These are phyloP conservation scores for Coenobita brevimanus DNA, from an alignment of 1,140 invertebrate genomes.

Conservation along the genomic window DNA sequence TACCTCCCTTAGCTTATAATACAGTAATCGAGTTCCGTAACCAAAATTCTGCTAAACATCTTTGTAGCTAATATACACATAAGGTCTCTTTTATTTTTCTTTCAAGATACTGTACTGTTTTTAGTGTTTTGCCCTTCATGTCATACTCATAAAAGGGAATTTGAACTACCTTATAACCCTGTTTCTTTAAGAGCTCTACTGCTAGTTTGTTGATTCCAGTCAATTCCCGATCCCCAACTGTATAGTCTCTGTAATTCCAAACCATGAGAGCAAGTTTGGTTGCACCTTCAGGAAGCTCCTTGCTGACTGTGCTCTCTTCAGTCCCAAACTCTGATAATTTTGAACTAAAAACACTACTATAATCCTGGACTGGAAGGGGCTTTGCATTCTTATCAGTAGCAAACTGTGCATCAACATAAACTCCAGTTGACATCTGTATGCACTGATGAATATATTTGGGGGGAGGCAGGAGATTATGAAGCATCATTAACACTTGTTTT, in stretches of 20 bases:
- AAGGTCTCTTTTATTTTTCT: constrained; percentile 34
- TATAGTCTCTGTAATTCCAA: constrained; percentile 52
- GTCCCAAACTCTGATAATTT: background rate
- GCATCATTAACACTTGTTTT: constrained; percentile 33
- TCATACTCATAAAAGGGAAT: constrained; percentile 50
- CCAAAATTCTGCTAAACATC: too few relatives aligned
- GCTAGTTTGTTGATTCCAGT: constrained; percentile 38
- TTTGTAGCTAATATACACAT: too few relatives aligned
- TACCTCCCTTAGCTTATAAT: too few relatives aligned
- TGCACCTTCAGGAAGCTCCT: constrained; percentile 34
- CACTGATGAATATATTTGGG: constrained; percentile 38
- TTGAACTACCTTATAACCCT: constrained; percentile 28
- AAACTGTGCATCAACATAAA: constrained; percentile 40
- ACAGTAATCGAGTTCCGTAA: too few relatives aligned
- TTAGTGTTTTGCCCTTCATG: constrained; percentile 41
- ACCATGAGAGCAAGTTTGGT: constrained; percentile 28
- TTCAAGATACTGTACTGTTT: constrained; percentile 54
- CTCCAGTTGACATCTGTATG: constrained; percentile 29
- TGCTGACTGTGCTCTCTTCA: too few relatives aligned
- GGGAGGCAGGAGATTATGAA: constrained; percentile 51
- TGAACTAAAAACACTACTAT: constrained; percentile 7
- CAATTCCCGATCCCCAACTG: constrained; percentile 30
- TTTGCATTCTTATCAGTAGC: constrained; percentile 13
- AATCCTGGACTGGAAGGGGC: constrained; percentile 43
- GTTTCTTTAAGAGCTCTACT: constrained; percentile 12